Base-by-base conservation (phyloP, 2,888 invertebrate species). In the Lycia hirtaria region DNA sequence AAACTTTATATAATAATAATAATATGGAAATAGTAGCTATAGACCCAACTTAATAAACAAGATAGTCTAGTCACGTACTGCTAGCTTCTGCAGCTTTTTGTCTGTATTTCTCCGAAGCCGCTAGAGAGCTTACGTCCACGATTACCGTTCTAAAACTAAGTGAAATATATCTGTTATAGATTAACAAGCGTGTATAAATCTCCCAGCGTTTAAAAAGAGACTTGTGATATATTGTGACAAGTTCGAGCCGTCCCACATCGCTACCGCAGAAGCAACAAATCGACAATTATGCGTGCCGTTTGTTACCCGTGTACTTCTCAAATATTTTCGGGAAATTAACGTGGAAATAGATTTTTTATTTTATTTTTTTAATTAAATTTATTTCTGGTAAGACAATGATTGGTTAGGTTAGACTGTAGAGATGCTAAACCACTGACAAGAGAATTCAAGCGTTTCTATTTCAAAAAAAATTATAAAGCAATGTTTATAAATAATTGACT, bases 201-300 rank as follows among this genome's bases (percentile, higher is more conserved):
- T 73, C 71, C 50, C 62, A 60, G 71, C 72, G 72, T 76, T 76
- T 76, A 81, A 84, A 84, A 81, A 73, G 68, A 68, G 75, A 75
- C 77, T 62, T 67, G 72, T 87, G 85, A 88, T 80, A 69, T 73
- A 85, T 71, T 71, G 77, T 64, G 82, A 87, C 88, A 84, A 77
- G 83, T 73, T 81, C 74, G 73, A 71, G 70, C 75, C 69, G 72
- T 61, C 69, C 64, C 73, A 72, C 72, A 68, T 71, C 73, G 72
- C 75, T 68, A 53, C 60, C 57, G 69, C 72, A 74, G 70, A 65
- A 71, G 75, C 72, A 78, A 86, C 87, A 85, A 87, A 89, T 87
- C 74, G 81, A 64, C 85, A 76, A 84, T 88, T 85, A 87, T 81
- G 78, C 77, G 74, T 68, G 68, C 73, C 69, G 72, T 85, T 73